These are phyloP conservation scores for Perizoma affinitatum DNA, from an alignment of 2,888 invertebrate species.

Conservation along the genomic window DNA sequence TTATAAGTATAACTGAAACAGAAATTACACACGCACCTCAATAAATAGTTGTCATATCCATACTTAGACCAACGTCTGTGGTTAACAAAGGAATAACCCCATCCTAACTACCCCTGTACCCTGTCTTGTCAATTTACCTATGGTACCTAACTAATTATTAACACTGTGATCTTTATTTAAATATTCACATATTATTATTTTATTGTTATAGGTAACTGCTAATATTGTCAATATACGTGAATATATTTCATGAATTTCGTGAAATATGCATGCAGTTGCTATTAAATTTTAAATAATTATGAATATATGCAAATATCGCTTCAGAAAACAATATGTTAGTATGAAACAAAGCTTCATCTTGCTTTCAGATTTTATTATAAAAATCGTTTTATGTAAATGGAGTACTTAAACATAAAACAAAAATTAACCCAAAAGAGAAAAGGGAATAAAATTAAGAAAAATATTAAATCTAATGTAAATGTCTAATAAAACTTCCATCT, in stretches of 20 bases:
- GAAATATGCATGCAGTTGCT: too few species aligned
- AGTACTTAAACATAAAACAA: conserved; percentile 5
- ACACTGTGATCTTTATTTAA: conserved; percentile 18
- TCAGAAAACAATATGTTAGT: too few species aligned
- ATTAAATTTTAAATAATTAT: too few species aligned
- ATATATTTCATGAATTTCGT: too few species aligned
- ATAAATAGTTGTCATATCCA: conserved; percentile 47
- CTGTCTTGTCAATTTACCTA: conserved; percentile 62
- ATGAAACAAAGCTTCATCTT: too few species aligned
- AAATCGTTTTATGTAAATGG: neutral
- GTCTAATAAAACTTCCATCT: conserved; percentile 57
- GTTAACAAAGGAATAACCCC: conserved; percentile 76
- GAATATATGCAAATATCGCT: too few species aligned
- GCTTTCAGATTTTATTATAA: neutral
- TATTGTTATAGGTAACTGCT: too few species aligned
- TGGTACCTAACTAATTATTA: conserved; percentile 49
- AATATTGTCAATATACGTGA: too few species aligned
- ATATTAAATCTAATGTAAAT: conserved; percentile 44
- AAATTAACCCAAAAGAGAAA: conserved; percentile 19
- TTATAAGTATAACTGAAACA: too few species aligned
- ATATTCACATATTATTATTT: conserved; percentile 31
- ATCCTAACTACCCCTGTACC: conserved; percentile 61
- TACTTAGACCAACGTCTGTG: conserved; percentile 43
- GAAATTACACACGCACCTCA: too few species aligned
- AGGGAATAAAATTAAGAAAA: conserved; percentile 43